Evolutionary conservation across 2,113 vertebrate species (phyloP).

Genomic region (Oriolus oriolus): DNA sequence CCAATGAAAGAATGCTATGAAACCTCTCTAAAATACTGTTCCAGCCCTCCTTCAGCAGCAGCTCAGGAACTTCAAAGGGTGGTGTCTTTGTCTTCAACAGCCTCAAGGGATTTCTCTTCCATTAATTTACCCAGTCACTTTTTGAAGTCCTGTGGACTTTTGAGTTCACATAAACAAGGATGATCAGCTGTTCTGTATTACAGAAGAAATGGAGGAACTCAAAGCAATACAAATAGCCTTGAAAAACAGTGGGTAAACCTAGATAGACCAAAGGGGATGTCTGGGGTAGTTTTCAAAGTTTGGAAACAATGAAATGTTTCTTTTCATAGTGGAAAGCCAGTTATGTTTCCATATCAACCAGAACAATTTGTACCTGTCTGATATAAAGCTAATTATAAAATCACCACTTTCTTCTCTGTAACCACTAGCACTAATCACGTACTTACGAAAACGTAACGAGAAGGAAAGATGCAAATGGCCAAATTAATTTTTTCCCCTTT

Average conservation of each 20-base stretch:
- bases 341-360: not conserved
- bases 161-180: not conserved
- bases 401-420: not conserved
- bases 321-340: not conserved
- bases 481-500: slow-evolving; percentile 3
- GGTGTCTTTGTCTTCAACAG: not conserved
- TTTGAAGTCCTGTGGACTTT: not conserved
- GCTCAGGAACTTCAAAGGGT: not conserved
- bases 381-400: not conserved
- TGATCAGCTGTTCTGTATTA: not conserved
- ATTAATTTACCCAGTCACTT: not conserved
- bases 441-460: not conserved
- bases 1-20: not conserved
- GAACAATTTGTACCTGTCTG: not conserved
- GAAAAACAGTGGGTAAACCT: not conserved
- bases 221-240: not conserved
- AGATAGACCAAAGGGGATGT: not conserved
- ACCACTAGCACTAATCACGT: not conserved
- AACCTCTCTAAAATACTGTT: not conserved
- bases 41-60: not conserved
- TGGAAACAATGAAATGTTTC: not conserved
- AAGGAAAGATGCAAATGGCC: slow-evolving; percentile 43
- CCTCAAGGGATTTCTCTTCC: not conserved
- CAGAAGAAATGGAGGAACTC: not conserved
- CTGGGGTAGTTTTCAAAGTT: not conserved